A percentile compares a stretch with the other conserved stretches of the same genome.
phyloP scores from a whole-genome alignment of 2,888 invertebrate species.

The Aricia artaxerxes region DNA sequence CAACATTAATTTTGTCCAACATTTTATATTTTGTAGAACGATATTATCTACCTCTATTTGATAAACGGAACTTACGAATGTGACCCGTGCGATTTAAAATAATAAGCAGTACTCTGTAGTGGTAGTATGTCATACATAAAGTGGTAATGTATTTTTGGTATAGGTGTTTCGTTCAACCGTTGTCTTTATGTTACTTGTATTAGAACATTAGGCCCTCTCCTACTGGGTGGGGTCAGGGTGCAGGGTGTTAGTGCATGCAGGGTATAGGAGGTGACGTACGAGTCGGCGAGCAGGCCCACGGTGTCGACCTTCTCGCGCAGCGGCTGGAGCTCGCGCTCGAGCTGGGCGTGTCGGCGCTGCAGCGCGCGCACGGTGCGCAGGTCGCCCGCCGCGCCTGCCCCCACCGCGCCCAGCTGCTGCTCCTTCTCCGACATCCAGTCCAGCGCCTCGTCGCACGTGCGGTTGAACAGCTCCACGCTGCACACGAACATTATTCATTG shows the following conservation, averaged over 20 bases:
- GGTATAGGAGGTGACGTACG: conserved; percentile 70
- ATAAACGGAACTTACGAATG: not conserved
- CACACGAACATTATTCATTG: not conserved
- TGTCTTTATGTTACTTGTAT: too few species aligned
- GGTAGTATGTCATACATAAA: not conserved
- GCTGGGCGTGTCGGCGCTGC: conserved; percentile 94
- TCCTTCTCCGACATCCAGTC: conserved; percentile 99
- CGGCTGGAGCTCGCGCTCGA: conserved; percentile 96
- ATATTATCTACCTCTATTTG: too few species aligned
- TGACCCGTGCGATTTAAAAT: not conserved
- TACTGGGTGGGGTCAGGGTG: too few species aligned
- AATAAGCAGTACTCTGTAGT: not conserved
- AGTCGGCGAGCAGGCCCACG: conserved; percentile 92
- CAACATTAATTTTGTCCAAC: not conserved
- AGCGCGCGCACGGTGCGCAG: conserved; percentile 94
- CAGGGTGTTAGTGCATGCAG: too few species aligned
- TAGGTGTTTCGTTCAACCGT: too few species aligned
- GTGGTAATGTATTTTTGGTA: too few species aligned
- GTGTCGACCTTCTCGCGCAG: conserved; percentile 95
- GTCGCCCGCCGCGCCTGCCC: conserved; percentile 88
- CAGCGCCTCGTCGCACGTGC: conserved; percentile 96
- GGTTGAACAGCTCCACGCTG: conserved; percentile 96
- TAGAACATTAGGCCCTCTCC: too few species aligned
- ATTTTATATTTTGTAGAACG: not conserved
- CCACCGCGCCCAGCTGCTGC: conserved; percentile 89